Conservation (phyloP, 2,888 invertebrate genomes). For the Pollenia labialis region DNA sequence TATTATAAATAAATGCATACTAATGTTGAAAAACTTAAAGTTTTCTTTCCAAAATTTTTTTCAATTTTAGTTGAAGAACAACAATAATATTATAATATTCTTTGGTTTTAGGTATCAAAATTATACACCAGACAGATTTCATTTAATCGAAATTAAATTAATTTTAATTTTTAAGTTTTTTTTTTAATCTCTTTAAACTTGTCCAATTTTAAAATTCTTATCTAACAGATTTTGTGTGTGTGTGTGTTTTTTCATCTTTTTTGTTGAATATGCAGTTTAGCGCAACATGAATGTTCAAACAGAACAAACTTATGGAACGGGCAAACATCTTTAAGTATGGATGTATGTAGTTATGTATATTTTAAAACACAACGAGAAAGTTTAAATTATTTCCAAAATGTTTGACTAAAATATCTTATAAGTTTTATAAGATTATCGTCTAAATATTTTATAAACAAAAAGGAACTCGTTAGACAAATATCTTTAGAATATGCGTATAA, state of each 20-base stretch:
- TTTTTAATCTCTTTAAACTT: background rate
- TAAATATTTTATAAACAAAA: constrained; percentile 40
- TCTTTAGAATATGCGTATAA: constrained; percentile 17
- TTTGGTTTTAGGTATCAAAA: background rate
- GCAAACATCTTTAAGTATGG: background rate
- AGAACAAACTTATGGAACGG: too few relatives aligned
- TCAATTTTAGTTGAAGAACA: too few relatives aligned
- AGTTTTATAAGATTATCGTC: constrained; percentile 28
- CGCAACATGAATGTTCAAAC: too few relatives aligned
- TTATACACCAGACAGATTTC: background rate
- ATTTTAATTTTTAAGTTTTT: background rate
- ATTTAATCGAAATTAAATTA: background rate
- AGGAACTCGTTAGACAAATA: constrained; percentile 15
- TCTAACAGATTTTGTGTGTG: too few relatives aligned
- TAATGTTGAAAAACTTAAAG: too few relatives aligned
- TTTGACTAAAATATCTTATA: constrained; percentile 1
- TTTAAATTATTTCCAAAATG: constrained; percentile 27
- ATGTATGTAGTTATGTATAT: background rate
- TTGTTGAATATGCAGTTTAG: too few relatives aligned
- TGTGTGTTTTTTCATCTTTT: too few relatives aligned
- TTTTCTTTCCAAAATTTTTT: too few relatives aligned
- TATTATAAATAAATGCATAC: too few relatives aligned
- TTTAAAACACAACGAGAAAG: constrained; percentile 23
- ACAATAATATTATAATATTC: too few relatives aligned
- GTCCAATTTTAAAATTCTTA: background rate